phyloP scores from a whole-genome alignment of 2,113 vertebrate genomes.

The Ceratotherium simum region DNA sequence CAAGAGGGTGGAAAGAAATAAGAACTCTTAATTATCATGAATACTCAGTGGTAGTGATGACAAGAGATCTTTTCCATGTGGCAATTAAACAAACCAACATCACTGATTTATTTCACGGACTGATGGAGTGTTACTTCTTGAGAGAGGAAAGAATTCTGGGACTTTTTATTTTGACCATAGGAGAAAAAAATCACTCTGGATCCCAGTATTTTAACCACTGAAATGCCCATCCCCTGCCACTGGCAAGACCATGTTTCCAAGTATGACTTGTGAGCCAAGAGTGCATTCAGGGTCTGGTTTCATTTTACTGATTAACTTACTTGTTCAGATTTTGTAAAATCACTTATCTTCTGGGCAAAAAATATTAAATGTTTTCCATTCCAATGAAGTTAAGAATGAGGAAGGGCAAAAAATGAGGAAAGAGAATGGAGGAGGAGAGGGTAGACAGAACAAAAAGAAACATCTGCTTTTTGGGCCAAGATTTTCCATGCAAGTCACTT shows the following conservation, averaged over 20 bases:
- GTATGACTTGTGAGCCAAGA: not conserved
- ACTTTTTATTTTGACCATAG: not conserved
- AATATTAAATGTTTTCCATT: not conserved
- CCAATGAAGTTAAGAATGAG: not conserved
- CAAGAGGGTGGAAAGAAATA: not conserved
- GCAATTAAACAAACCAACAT: not conserved
- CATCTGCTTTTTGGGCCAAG: not conserved
- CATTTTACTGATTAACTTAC: not conserved
- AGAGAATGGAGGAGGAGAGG: not conserved
- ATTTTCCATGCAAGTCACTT: not conserved
- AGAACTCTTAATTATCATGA: fast-evolving
- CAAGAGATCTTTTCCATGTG: not conserved
- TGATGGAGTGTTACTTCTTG: not conserved
- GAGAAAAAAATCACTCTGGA: not conserved
- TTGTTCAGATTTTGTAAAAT: not conserved
- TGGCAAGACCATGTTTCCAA: not conserved
- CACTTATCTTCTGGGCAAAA: not conserved
- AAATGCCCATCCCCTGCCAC: not conserved
- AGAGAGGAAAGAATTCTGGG: not conserved
- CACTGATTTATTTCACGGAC: not conserved
- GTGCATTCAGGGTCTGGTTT: not conserved
- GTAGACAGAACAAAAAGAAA: not conserved
- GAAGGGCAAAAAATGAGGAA: not conserved
- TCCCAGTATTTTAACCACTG: not conserved
- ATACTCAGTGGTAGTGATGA: too few species aligned